Conservation (phyloP, 2,888 invertebrate species). For the Eretmocerus hayati region DNA sequence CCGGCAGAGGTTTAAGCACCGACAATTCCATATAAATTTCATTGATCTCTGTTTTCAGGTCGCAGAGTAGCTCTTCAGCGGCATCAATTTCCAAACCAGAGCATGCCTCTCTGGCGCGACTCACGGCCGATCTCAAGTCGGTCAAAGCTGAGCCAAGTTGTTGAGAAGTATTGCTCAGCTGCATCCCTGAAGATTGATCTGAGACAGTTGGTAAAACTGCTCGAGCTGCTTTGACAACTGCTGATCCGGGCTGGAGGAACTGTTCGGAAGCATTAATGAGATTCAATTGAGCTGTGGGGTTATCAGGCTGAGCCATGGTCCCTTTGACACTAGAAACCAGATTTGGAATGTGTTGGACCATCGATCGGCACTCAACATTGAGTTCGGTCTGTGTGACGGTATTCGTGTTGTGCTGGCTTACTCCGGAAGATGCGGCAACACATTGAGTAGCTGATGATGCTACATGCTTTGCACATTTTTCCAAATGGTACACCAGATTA, state of each 20-base stretch:
- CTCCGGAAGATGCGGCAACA: constrained; percentile 80
- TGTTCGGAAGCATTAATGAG: constrained; percentile 79
- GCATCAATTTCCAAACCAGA: constrained; percentile 80
- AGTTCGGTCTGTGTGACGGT: constrained; percentile 63
- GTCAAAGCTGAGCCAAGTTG: constrained; percentile 59
- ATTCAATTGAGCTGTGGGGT: constrained; percentile 69
- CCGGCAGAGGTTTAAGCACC: constrained; percentile 74
- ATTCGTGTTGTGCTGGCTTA: constrained; percentile 68
- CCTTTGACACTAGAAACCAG: constrained; percentile 73
- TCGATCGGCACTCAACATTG: constrained; percentile 63
- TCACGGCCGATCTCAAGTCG: constrained; percentile 62
- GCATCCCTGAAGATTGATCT: constrained; percentile 70
- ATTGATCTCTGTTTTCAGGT: constrained; percentile 73
- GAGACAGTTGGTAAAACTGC: constrained; percentile 76
- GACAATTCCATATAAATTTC: constrained; percentile 71
- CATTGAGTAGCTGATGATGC: constrained; percentile 87
- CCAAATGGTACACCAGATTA: constrained; percentile 55
- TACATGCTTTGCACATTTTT: constrained; percentile 70
- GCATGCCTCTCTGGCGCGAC: constrained; percentile 67
- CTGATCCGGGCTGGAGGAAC: constrained; percentile 65
- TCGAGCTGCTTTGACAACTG: constrained; percentile 70
- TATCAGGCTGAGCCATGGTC: constrained; percentile 61
- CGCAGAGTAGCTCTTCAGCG: constrained; percentile 74
- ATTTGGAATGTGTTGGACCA: constrained; percentile 73
- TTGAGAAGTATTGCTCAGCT: constrained; percentile 65